Base-by-base conservation (phyloP, 2,888 invertebrate genomes). In the Malthinus flaveolus region DNA sequence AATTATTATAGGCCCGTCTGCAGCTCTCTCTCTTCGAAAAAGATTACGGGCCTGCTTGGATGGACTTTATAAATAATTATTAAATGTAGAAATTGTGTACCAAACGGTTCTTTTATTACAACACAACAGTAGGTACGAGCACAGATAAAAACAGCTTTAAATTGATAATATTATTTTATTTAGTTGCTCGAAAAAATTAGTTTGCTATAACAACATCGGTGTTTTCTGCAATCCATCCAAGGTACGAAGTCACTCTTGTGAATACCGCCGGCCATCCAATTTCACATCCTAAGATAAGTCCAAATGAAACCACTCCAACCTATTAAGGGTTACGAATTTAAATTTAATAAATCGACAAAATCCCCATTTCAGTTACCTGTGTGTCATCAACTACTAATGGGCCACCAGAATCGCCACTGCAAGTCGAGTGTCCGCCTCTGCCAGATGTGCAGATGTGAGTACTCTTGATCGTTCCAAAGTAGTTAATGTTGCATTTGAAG, bases 401-500 rank as follows among this genome's bases (percentile, higher is more conserved):
- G 4, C 39, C 39, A 36, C 78, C 79, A 7, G 79, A 80, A 56
- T 81, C 81, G 0, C 81, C 82, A 32, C 79, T 81, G 62, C 84
- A 84, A 3, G 82, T 81, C 0, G 82, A 81, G 7, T 75, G 76
- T 0, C 77, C 75, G 0, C 74, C 72, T 0, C 65, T 57, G 0
- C 82, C 83, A 11, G 74, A 73, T 23, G 81, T 80, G 62, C 84
- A 84, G 8, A 84, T 65, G 62, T 83, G 81, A 49, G 77, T 78
- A 6, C 66, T 69, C 15, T 78, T 73, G 49, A 61, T 82, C 23
- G 15, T 42, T 1, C 39, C 39, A 2, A 42, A 42, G 15, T 42
- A 42, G 9, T 15, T 15, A 15, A 42, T 3, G 2, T 9, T n/a
- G 4, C 39, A 42, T 7, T 1, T 1, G 0, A 8, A 15, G 8